Conservation (phyloP, 2,888 invertebrate species). For the Xestia sexstrigata region DNA sequence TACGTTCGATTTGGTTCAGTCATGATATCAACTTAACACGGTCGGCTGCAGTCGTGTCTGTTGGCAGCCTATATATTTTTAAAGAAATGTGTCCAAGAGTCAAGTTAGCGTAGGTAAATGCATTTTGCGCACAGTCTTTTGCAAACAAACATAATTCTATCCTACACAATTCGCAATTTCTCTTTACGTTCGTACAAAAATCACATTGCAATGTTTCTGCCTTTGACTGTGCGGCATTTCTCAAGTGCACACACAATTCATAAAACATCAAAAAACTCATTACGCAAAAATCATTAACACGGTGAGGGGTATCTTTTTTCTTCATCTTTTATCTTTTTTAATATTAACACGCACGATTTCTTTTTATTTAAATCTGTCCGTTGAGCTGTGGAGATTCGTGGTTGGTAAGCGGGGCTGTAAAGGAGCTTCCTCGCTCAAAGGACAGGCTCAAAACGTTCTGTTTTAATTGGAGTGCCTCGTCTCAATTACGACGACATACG, state of each 20-base stretch:
- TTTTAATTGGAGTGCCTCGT: conserved; percentile 87
- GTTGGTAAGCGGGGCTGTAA: conserved; percentile 71
- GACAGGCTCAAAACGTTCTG: conserved; percentile 81
- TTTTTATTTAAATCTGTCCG: conserved; percentile 69
- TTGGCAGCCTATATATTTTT: background rate
- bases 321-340: conserved; percentile 67
- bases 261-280: conserved; percentile 52
- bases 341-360: conserved; percentile 72
- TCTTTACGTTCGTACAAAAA: background rate
- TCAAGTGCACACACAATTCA: conserved; percentile 31
- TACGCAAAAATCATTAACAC: conserved; percentile 60
- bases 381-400: conserved; percentile 71
- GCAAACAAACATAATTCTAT: conserved; percentile 12
- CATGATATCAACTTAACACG: too few relatives aligned
- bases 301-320: conserved; percentile 66
- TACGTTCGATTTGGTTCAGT: too few relatives aligned
- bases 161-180: background rate
- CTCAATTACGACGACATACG: conserved; percentile 85
- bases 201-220: conserved; percentile 12
- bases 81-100: background rate
- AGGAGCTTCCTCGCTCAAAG: conserved; percentile 82
- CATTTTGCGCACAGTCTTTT: conserved; percentile 34
- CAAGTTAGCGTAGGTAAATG: conserved; percentile 13
- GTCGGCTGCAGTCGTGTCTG: too few relatives aligned
- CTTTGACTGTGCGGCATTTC: conserved; percentile 39